These are phyloP conservation scores for Chroicocephalus ridibundus DNA, from an alignment of 2,113 vertebrate genomes.

Conservation along the genomic window DNA sequence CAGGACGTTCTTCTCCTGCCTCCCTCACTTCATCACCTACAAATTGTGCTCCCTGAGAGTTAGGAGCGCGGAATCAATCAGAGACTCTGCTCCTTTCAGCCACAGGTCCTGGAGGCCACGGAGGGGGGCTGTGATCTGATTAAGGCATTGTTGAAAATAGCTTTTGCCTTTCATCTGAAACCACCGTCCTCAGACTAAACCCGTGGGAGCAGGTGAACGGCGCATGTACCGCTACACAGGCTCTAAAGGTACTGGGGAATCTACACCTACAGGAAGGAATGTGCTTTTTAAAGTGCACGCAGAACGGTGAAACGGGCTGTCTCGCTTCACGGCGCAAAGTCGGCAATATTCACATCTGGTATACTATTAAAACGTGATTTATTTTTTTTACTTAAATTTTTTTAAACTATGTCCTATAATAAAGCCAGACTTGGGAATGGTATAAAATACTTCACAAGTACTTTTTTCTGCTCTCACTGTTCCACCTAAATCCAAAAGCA, in stretches of 20 bases:
- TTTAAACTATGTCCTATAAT: background rate
- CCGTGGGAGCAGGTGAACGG: background rate
- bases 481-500: background rate
- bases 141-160: background rate
- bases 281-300: background rate
- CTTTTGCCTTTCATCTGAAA: background rate
- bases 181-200: background rate
- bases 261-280: background rate
- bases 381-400: background rate
- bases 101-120: fast-evolving
- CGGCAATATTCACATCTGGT: background rate
- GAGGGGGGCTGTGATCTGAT: background rate
- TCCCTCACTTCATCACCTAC: background rate
- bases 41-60: background rate
- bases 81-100: background rate
- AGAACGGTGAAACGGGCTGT: background rate
- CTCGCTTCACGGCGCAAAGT: background rate
- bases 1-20: background rate
- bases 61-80: background rate
- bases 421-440: background rate
- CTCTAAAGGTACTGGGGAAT: background rate
- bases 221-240: fast-evolving
- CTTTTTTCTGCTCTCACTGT: background rate
- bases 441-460: background rate
- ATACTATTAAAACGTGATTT: background rate